These are phyloP conservation scores for Esox masquinongy DNA, from an alignment of 2,797 vertebrate genomes.

Conservation along the genomic window DNA sequence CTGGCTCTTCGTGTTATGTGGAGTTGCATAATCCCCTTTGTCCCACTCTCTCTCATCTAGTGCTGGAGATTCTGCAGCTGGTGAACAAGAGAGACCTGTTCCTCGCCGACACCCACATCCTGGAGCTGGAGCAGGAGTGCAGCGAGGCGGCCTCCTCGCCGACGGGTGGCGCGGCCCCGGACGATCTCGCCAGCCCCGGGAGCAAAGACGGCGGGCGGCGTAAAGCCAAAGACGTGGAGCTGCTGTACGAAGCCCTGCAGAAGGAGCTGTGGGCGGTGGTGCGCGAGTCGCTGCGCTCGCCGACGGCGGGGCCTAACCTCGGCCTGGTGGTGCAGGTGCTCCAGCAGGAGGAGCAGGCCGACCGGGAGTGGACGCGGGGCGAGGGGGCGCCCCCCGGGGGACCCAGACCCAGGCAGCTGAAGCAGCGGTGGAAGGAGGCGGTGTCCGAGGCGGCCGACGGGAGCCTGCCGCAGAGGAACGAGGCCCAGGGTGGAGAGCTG, in stretches of 20 bases:
- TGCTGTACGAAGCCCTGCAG: conserved; percentile 89
- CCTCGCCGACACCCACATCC: conserved; percentile 84
- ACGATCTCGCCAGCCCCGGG: conserved; percentile 50
- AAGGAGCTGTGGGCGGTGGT: conserved; percentile 87
- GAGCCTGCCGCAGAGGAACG: conserved; percentile 69
- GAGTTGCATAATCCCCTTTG: not conserved
- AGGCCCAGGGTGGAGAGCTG: conserved; percentile 69
- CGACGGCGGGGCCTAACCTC: conserved; percentile 71
- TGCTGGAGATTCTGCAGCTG: conserved; percentile 87
- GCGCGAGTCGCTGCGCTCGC: conserved; percentile 76
- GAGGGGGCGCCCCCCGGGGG: conserved; percentile 49
- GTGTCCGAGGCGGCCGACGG: conserved; percentile 72
- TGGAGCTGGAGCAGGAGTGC: conserved; percentile 88
- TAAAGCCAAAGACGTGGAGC: conserved; percentile 85
- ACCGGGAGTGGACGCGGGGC: conserved; percentile 58
- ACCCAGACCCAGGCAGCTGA: conserved; percentile 72
- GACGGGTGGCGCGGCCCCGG: conserved; percentile 28
- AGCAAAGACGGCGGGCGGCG: conserved; percentile 74
- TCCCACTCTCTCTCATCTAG: conserved; percentile 49
- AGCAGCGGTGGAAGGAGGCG: conserved; percentile 79
- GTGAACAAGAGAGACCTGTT: conserved; percentile 86
- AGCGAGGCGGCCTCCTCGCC: conserved; percentile 39
- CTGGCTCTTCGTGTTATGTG: not conserved
- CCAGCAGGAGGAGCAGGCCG: conserved; percentile 84
- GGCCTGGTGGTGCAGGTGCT: conserved; percentile 84